These are phyloP conservation scores for Penaeus japonicus DNA, from an alignment of 1,140 invertebrate species.

Conservation along the genomic window DNA sequence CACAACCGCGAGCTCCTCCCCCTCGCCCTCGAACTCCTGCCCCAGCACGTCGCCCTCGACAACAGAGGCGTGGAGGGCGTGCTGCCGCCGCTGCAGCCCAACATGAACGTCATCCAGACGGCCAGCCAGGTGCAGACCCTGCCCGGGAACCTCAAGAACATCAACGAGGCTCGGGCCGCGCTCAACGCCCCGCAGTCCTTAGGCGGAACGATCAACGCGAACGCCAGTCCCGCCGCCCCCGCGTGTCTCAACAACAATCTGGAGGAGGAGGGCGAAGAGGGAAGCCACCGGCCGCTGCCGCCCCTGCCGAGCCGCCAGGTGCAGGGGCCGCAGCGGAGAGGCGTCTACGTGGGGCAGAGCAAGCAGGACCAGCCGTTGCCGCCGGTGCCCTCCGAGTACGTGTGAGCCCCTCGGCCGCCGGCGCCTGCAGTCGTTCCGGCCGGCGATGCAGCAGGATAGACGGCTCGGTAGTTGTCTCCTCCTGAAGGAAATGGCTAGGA, in stretches of 20 bases:
- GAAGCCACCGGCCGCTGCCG: conserved; percentile 53
- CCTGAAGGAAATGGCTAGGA: not conserved
- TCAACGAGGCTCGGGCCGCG: conserved; percentile 1
- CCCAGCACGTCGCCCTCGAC: conserved; percentile 38
- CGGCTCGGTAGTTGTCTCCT: not conserved
- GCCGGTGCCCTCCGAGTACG: conserved; percentile 49
- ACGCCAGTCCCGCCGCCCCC: not conserved
- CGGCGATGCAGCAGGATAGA: not conserved
- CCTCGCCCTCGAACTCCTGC: conserved; percentile 39
- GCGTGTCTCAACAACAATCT: not conserved
- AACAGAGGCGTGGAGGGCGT: conserved; percentile 30
- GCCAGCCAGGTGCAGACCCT: conserved; percentile 36
- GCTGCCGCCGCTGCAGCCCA: conserved; percentile 28
- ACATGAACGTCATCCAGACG: conserved; percentile 31
- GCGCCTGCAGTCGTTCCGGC: not conserved
- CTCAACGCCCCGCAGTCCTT: not conserved
- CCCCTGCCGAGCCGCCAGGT: conserved; percentile 59
- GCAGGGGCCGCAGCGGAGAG: conserved; percentile 58
- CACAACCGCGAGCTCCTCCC: conserved; percentile 31
- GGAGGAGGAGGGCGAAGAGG: conserved; percentile 23
- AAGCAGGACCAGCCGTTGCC: conserved; percentile 42
- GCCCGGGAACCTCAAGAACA: conserved; percentile 16
- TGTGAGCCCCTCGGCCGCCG: conserved; percentile 3
- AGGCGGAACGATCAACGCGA: not conserved
- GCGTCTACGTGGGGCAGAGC: conserved; percentile 47